phyloP scores from a whole-genome alignment of 2,888 invertebrate genomes.

The Eupsilia transversa region DNA sequence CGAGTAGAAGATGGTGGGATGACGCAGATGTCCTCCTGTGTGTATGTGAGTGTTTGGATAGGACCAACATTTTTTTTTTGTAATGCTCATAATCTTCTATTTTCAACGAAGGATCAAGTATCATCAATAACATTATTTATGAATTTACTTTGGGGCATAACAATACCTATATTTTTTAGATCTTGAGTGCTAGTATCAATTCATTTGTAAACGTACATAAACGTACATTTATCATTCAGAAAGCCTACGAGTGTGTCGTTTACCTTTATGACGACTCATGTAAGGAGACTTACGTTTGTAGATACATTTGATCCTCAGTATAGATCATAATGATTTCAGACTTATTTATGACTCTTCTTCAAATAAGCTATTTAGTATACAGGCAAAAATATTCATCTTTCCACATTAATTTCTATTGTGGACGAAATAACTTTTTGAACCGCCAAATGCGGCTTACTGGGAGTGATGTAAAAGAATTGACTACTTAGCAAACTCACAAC shows the following conservation, averaged over 20 bases:
- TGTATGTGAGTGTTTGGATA: too few relatives aligned
- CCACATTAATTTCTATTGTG: too few relatives aligned
- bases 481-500: too few relatives aligned
- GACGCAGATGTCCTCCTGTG: background rate
- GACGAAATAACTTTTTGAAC: too few relatives aligned
- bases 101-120: background rate
- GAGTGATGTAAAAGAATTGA: too few relatives aligned
- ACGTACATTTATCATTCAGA: constrained; percentile 44
- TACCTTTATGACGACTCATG: constrained; percentile 32
- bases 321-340: background rate
- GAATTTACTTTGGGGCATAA: constrained; percentile 11
- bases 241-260: constrained; percentile 31
- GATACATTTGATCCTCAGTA: background rate
- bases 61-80: too few relatives aligned
- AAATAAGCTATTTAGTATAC: too few relatives aligned
- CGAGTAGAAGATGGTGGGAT: background rate
- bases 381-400: too few relatives aligned
- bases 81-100: background rate
- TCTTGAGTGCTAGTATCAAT: constrained; percentile 43
- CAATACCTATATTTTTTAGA: constrained; percentile 16
- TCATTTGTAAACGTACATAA: constrained; percentile 43
- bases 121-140: constrained; percentile 27
- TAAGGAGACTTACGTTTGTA: background rate
- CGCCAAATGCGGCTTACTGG: too few relatives aligned
- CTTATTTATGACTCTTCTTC: background rate